Evolutionary conservation across 53 echinoderm and acorn worm genomes (phyloP).

Genomic region (Stichopus horrens): DNA sequence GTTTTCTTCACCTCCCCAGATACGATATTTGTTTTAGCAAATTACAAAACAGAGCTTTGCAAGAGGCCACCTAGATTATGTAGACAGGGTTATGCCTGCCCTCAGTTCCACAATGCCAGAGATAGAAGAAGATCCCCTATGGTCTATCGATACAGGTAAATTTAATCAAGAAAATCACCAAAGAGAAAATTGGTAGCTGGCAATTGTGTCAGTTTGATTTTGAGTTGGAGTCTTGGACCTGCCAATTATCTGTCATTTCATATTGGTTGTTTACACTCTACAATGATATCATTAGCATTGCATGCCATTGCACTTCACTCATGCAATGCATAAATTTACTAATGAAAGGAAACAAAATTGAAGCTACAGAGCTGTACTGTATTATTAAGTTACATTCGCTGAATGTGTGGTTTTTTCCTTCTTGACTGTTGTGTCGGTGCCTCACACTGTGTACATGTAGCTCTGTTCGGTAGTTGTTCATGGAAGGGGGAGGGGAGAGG

Average conservation of each 20-base stretch:
- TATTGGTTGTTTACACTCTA: background rate
- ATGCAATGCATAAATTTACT: background rate
- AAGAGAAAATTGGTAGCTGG: background rate
- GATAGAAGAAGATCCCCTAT: slow-evolving; percentile 94
- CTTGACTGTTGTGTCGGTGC: too few species aligned
- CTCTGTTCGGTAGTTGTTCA: too few species aligned
- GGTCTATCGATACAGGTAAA: slow-evolving; percentile 88
- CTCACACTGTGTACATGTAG: too few species aligned
- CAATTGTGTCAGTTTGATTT: background rate
- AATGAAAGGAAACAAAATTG: too few species aligned
- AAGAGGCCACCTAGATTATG: slow-evolving; percentile 94
- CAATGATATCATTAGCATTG: background rate
- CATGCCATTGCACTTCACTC: background rate
- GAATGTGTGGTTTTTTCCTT: too few species aligned
- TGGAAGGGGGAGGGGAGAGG: too few species aligned
- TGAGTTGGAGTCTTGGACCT: too few species aligned
- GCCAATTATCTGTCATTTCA: background rate
- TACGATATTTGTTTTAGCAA: slow-evolving; percentile 92
- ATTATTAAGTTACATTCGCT: too few species aligned
- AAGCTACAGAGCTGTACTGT: too few species aligned
- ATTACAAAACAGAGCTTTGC: slow-evolving; percentile 98
- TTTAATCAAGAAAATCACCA: background rate
- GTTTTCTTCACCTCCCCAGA: slow-evolving; percentile 51
- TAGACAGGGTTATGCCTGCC: slow-evolving; percentile 98
- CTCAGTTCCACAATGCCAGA: slow-evolving; percentile 89